A percentile compares a stretch with the other conserved stretches of the same genome.
These are phyloP conservation scores for Nomada ruficornis DNA, from an alignment of 2,888 invertebrate genomes.

Conservation along the genomic window DNA sequence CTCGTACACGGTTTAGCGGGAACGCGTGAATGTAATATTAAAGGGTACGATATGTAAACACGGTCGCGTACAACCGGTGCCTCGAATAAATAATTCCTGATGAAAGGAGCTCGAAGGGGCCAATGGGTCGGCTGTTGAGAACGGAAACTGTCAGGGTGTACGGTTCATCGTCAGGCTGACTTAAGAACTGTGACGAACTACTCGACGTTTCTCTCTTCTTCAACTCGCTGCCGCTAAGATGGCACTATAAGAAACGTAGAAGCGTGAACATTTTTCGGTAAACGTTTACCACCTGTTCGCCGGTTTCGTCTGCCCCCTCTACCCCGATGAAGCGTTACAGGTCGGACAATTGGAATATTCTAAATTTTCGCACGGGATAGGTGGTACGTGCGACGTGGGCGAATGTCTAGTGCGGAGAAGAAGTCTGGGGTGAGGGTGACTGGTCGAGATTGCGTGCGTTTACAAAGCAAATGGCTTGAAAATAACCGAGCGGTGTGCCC, in stretches of 20 bases:
- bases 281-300: slow-evolving; percentile 46
- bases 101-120: background rate
- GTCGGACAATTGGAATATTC: slow-evolving; percentile 69
- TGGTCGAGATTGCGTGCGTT: slow-evolving; percentile 82
- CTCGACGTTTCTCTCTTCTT: background rate
- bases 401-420: slow-evolving; percentile 38
- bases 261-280: background rate
- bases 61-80: slow-evolving; percentile 30
- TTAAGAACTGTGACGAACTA: slow-evolving; percentile 5
- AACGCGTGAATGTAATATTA: slow-evolving; percentile 40
- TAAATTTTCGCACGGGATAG: slow-evolving; percentile 48
- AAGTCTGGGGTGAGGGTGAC: slow-evolving; percentile 61
- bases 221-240: background rate
- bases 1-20: slow-evolving; percentile 11
- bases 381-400: background rate
- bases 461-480: slow-evolving; percentile 84
- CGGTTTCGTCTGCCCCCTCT: background rate
- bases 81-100: slow-evolving; percentile 52
- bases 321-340: slow-evolving; percentile 4
- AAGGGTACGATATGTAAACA: slow-evolving; percentile 54
- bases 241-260: background rate
- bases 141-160: slow-evolving; percentile 7
- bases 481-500: slow-evolving; percentile 82
- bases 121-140: background rate
- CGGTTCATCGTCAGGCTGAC: background rate